phyloP scores from a whole-genome alignment of 2,113 vertebrate species.

The Triplophysa rosa region DNA sequence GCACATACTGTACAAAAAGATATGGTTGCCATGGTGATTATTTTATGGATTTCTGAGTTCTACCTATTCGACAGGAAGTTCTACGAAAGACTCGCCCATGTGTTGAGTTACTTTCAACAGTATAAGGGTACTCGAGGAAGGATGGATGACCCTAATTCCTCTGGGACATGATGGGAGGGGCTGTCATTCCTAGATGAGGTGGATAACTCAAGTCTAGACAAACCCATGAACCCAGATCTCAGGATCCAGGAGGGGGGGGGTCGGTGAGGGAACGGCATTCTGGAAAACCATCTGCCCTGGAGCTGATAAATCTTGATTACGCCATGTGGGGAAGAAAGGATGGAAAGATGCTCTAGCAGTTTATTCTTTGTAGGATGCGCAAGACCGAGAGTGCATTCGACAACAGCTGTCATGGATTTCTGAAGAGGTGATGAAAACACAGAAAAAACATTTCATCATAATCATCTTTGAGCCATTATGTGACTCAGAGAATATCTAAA shows the following conservation, averaged over 20 bases:
- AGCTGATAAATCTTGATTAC: slow-evolving; percentile 57
- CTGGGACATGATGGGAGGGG: slow-evolving; percentile 16
- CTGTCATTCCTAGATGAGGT: slow-evolving; percentile 33
- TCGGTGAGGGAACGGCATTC: slow-evolving; percentile 27
- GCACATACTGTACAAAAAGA: neutral
- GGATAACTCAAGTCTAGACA: slow-evolving; percentile 57
- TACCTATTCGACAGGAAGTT: neutral
- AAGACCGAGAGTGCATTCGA: neutral
- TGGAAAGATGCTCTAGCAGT: slow-evolving; percentile 29
- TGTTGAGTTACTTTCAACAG: slow-evolving; percentile 35
- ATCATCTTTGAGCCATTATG: neutral
- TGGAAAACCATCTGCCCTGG: slow-evolving; percentile 56
- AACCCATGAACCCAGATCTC: slow-evolving; percentile 25
- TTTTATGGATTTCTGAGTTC: neutral
- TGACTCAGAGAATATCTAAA: neutral
- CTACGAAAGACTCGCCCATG: slow-evolving; percentile 5
- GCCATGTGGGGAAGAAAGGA: slow-evolving; percentile 27
- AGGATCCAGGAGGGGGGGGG: slow-evolving; percentile 18
- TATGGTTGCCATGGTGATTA: neutral
- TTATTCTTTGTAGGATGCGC: slow-evolving; percentile 17
- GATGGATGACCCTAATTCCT: slow-evolving; percentile 54
- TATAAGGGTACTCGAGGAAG: slow-evolving; percentile 32
- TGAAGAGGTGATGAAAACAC: neutral
- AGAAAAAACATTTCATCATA: neutral
- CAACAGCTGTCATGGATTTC: neutral